Base-by-base conservation (phyloP, 2,797 vertebrate species). In the Neoniphon sammara region DNA sequence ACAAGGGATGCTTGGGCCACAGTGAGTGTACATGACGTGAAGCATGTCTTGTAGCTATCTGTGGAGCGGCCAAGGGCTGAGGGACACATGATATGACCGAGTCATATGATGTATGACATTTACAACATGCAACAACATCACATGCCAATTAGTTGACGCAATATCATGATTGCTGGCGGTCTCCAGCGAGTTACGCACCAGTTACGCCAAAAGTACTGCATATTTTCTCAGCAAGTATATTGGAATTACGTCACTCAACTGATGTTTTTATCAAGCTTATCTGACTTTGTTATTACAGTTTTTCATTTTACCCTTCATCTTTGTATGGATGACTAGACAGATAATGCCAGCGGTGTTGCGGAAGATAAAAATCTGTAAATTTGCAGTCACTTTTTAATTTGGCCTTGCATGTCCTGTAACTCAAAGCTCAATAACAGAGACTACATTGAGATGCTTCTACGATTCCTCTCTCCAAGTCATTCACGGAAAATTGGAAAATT, bases 21-120 rank as follows among this genome's bases (percentile, higher is more conserved):
- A 58, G 80, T 54, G 85, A 90, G 90, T 89, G 91, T 88, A 80
- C 61, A 44, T 80, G 91, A 93, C 84, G 78, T 55, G 72, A 83
- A 78, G 72, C 87, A 89, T 74, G 82, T 88, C 78, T 70, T 64
- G 25, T 67, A 64, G 70, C 85, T 91, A 92, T 93, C 85, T 87
- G 73, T 12, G 2, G 36, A 70, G 73, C 70, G 70, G 63, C 71
- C 56, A 56, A 34, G 59, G 36, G 66, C 79, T 55, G 69, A 76
- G 74, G 44, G 66, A 78, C 69, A 55, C 58, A 73, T 72, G 81
- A 84, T 76, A 59, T 60, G 70, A 73, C 69, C 7, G 20, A 31
- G 76, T 78, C 86, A 81, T 72, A 81, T 79, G 83, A 81, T 75
- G 55, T 1, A 75, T 76, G 77, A 79, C 82, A 80, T 84, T 70